Percentiles rank a stretch among this genome's conserved stretches.
These are phyloP conservation scores for Drosophila pseudotakahashii DNA, from an alignment of 2,888 invertebrate genomes.

Conservation along the genomic window DNA sequence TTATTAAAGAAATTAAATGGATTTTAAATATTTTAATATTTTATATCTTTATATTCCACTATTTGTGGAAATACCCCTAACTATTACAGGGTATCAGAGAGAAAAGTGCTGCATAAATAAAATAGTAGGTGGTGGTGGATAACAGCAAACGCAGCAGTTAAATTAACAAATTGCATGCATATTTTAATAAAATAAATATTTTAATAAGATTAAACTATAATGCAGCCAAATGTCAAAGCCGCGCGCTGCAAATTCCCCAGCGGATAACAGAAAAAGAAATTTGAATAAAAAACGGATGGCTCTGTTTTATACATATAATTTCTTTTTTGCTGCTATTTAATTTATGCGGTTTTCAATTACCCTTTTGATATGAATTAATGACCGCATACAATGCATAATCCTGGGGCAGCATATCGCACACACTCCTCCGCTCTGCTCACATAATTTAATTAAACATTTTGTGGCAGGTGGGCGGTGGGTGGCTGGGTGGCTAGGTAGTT, in stretches of 20 bases:
- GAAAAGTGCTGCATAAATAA: slow-evolving; percentile 62
- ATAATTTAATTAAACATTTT: slow-evolving; percentile 65
- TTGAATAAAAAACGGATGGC: slow-evolving; percentile 42
- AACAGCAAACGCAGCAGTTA: slow-evolving; percentile 78
- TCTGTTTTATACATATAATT: slow-evolving; percentile 3
- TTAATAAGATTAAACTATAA: slow-evolving; percentile 81
- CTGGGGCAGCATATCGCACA: slow-evolving; percentile 31
- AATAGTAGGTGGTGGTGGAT: slow-evolving; percentile 43
- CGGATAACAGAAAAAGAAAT: slow-evolving; percentile 48
- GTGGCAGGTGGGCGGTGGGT: slow-evolving; percentile 20
- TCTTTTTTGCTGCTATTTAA: slow-evolving; percentile 52
- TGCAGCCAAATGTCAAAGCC: slow-evolving; percentile 75
- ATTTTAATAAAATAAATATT: slow-evolving; percentile 80
- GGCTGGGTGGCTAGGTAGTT: not conserved
- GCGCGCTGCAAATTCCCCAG: slow-evolving; percentile 66
- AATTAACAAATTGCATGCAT: slow-evolving; percentile 81
- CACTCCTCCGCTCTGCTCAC: slow-evolving; percentile 18
- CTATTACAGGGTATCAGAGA: slow-evolving; percentile 25
- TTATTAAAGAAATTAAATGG: too few relatives aligned
- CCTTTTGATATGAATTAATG: slow-evolving; percentile 78
- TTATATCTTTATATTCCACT: not conserved
- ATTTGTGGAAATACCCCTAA: fast-evolving
- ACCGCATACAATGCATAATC: slow-evolving; percentile 49
- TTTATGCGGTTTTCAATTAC: slow-evolving; percentile 80
- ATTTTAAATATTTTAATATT: too few relatives aligned